These are phyloP conservation scores for Coremacera marginata DNA, from an alignment of 2,888 invertebrate genomes.

Conservation along the genomic window DNA sequence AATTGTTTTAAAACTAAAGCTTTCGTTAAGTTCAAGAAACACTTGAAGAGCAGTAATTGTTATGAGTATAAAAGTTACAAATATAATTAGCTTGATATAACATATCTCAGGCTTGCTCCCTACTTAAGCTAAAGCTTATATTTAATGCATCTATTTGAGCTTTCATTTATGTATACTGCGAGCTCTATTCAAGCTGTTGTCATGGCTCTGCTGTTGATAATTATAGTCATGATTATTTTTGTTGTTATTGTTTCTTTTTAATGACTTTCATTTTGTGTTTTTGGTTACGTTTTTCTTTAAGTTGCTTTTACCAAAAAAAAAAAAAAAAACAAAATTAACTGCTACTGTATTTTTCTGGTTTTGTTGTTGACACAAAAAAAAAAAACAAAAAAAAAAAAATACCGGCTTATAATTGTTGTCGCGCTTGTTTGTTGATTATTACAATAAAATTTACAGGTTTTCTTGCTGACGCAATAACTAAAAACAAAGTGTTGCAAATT, in stretches of 20 bases:
- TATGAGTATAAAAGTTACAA: too few relatives aligned
- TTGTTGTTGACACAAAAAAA: constrained; percentile 6
- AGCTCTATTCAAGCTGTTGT: not conserved
- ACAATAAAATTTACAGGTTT: too few relatives aligned
- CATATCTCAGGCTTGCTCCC: not conserved
- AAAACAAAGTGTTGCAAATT: too few relatives aligned
- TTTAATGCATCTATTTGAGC: too few relatives aligned
- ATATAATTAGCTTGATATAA: too few relatives aligned
- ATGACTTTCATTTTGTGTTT: not conserved
- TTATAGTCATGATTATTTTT: not conserved
- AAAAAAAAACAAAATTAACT: not conserved
- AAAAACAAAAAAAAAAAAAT: not conserved
- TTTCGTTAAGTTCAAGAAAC: too few relatives aligned
- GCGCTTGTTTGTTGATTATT: not conserved
- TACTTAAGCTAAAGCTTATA: too few relatives aligned
- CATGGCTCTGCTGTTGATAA: not conserved
- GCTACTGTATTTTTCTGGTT: not conserved
- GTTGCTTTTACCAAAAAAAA: not conserved
- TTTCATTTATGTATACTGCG: too few relatives aligned
- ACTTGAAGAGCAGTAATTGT: too few relatives aligned
- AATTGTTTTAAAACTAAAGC: too few relatives aligned
- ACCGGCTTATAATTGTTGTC: not conserved
- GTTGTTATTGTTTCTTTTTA: not conserved
- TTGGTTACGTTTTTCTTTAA: not conserved
- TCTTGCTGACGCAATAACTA: too few relatives aligned